A percentile compares a stretch with the other conserved stretches of the same genome.
Evolutionary conservation across 2,113 vertebrate genomes (phyloP).

Genomic region (Leptocoma aspasia): DNA sequence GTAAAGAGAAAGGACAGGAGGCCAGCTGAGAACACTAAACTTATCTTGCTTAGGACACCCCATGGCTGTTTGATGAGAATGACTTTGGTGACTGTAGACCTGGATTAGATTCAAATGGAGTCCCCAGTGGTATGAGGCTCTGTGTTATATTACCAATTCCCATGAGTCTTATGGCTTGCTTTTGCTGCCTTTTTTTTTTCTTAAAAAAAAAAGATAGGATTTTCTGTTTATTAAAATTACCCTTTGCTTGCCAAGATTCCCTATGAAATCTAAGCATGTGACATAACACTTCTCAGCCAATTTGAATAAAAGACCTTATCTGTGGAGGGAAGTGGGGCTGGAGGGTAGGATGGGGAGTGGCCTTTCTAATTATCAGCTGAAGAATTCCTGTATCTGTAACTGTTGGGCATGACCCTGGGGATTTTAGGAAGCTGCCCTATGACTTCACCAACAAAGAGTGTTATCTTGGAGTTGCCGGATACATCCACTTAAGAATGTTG

Average conservation of each 20-base stretch:
- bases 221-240: slow-evolving; percentile 31
- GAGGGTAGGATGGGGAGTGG: not conserved
- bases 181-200: not conserved
- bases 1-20: slow-evolving; percentile 64
- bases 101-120: slow-evolving; percentile 57
- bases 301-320: slow-evolving; percentile 49
- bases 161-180: not conserved
- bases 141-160: not conserved
- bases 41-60: slow-evolving; percentile 46
- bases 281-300: slow-evolving; percentile 30
- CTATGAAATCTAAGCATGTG: slow-evolving; percentile 29
- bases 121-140: not conserved
- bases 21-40: slow-evolving; percentile 60
- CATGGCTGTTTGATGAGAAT: slow-evolving; percentile 48
- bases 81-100: slow-evolving; percentile 56
- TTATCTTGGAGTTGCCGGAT: not conserved
- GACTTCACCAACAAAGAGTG: not conserved
- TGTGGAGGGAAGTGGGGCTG: not conserved
- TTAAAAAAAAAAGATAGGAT: not conserved
- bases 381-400: not conserved
- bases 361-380: slow-evolving; percentile 7
- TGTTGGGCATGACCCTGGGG: not conserved
- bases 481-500: not conserved
- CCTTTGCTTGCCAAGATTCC: slow-evolving; percentile 31
- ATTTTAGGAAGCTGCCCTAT: slow-evolving; percentile 35